Conservation (phyloP, 2,113 vertebrate species). For the Fregata magnificens region DNA sequence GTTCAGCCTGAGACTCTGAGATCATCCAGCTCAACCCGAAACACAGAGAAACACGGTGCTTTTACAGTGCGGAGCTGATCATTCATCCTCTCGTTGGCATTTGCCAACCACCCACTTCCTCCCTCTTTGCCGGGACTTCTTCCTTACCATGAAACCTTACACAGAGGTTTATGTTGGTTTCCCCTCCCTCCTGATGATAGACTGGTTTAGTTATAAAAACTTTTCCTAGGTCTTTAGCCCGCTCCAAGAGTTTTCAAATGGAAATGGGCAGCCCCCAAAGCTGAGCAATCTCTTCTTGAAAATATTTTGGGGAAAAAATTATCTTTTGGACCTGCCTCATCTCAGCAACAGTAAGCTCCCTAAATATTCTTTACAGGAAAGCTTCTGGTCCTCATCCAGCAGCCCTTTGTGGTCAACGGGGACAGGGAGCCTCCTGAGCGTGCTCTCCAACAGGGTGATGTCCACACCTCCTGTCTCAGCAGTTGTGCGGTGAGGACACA, state of each 20-base stretch:
- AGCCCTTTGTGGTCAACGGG: background rate
- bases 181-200: background rate
- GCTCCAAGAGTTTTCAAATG: background rate
- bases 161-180: background rate
- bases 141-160: background rate
- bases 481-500: background rate
- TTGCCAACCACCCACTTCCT: background rate
- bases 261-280: background rate
- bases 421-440: background rate
- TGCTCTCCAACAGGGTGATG: background rate
- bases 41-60: accelerated
- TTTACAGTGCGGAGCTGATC: background rate
- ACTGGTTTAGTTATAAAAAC: background rate
- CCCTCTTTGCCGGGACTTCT: background rate
- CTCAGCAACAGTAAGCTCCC: background rate
- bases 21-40: background rate
- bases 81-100: background rate
- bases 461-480: background rate
- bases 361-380: background rate
- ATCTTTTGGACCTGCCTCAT: background rate
- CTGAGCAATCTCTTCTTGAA: background rate
- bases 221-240: background rate
- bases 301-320: background rate
- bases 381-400: background rate
- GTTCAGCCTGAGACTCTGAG: background rate